Evolutionary conservation across 2,797 vertebrate genomes (phyloP), one percentile per base, ranked within the genome.

Genomic region (Galaxias olidus): DNA sequence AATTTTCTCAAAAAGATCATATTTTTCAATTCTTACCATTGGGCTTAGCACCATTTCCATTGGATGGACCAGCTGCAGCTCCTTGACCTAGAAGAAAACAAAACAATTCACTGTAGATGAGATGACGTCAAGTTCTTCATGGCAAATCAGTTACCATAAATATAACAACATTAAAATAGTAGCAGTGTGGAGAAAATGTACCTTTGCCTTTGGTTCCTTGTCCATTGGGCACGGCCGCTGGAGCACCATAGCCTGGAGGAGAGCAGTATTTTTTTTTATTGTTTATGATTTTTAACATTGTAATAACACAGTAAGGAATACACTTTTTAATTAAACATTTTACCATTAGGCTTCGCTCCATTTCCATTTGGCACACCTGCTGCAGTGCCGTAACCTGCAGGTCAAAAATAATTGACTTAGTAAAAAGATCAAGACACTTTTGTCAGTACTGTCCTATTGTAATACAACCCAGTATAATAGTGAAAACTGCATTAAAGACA

Each of bases 121-220:
- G n/a, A n/a, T n/a, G n/a, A n/a, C n/a, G n/a, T n/a, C n/a, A n/a
- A n/a, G n/a, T 11, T 52, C 50, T 10, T 52, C 50, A 2, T 10
- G 17, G 9, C 14, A 10, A 58, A 58, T 56, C 14, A 15, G 14
- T 15, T 9, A 57, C 17, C 10, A 18, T 47, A 40, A 20, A 45
- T 13, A 46, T 9, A 14, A 19, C 20, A 14, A 46, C 8, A 19
- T 13, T 60, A 19, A 19, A 45, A 41, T n/a, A 52, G 14, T 52
- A 61, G 12, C 69, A 41, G 60, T 53, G 1, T 4, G 9, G 15
- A 1, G 4, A 4, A 43, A 4, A 72, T 46, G 8, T 69, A 83
- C 83, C 73, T n/a, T 75, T 84, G 13, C 73, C 40, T 55, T 70
- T 76, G 1, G 61, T 83, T 60, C 76, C 76, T 63, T 79, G 64